phyloP scores from a whole-genome alignment of 2,797 vertebrate species.

The Lithobates pipiens region DNA sequence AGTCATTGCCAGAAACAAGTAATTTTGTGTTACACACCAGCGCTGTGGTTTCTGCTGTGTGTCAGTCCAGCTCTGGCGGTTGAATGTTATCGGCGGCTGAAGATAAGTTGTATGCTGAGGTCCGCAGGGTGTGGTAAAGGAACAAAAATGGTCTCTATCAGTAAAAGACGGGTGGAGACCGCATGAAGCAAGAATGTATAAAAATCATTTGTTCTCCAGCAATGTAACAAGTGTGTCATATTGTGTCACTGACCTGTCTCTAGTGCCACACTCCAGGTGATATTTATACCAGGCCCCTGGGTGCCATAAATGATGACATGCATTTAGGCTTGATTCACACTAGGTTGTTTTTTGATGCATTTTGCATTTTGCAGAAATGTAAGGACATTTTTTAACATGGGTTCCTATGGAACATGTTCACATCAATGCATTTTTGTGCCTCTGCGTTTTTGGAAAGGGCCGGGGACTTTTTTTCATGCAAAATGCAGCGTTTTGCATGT shows the following conservation, averaged over 20 bases:
- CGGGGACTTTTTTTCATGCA: no score
- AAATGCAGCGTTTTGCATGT: no score
- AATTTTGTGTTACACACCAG: not conserved
- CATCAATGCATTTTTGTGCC: no score
- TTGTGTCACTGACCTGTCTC: not conserved
- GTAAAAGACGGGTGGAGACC: not conserved
- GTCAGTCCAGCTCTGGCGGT: not conserved
- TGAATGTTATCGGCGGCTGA: not conserved
- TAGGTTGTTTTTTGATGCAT: no score
- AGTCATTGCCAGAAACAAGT: not conserved
- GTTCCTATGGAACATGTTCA: no score
- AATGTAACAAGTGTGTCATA: not conserved
- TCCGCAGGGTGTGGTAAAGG: conserved; percentile 19
- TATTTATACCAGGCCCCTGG: not conserved
- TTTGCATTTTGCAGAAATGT: no score
- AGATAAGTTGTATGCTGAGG: conserved; percentile 20
- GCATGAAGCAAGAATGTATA: not conserved
- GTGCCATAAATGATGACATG: no score
- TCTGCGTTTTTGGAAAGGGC: no score
- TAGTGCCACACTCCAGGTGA: not conserved
- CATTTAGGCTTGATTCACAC: no score
- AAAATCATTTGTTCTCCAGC: not conserved
- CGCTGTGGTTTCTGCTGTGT: conserved; percentile 7
- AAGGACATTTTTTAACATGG: no score
- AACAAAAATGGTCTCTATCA: conserved; percentile 21